These are phyloP conservation scores for Eucera pruinosa DNA, from an alignment of 2,888 invertebrate species.

Conservation along the genomic window DNA sequence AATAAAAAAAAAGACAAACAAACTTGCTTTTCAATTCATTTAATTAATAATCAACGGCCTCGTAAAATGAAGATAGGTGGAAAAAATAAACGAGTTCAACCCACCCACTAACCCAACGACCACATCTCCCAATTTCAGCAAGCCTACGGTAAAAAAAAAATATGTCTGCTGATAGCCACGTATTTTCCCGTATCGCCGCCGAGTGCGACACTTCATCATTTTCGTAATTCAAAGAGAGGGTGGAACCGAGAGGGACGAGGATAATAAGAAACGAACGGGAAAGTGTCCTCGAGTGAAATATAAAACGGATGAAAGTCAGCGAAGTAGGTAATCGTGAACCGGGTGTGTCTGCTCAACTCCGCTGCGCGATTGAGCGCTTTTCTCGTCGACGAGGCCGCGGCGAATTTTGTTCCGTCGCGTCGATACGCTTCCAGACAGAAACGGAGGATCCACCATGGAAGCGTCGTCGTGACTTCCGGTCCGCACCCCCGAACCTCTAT, in stretches of 20 bases:
- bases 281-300: slow-evolving; percentile 33
- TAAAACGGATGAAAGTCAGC: slow-evolving; percentile 43
- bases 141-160: not conserved
- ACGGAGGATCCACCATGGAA: not conserved
- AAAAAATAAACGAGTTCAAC: too few relatives aligned
- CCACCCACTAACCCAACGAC: too few relatives aligned
- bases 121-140: not conserved
- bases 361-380: slow-evolving; percentile 14
- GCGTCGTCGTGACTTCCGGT: slow-evolving; percentile 36
- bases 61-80: too few relatives aligned
- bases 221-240: slow-evolving; percentile 34
- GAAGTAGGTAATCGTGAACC: slow-evolving; percentile 35
- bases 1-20: too few relatives aligned
- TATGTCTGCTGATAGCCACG: slow-evolving; percentile 6
- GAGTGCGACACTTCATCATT: slow-evolving; percentile 26
- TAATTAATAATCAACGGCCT: too few relatives aligned
- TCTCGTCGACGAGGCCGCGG: slow-evolving; percentile 1
- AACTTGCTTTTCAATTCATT: too few relatives aligned
- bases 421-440: slow-evolving; percentile 23
- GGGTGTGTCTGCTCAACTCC: slow-evolving; percentile 9
- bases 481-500: slow-evolving; percentile 11
- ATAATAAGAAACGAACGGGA: slow-evolving; percentile 36
- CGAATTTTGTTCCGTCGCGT: slow-evolving; percentile 26
- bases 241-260: not conserved
- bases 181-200: slow-evolving; percentile 14